Percentiles rank a stretch among this genome's conserved stretches.
These are phyloP conservation scores for Pinctada fucata DNA, from an alignment of 2,888 invertebrate genomes.

Conservation along the genomic window DNA sequence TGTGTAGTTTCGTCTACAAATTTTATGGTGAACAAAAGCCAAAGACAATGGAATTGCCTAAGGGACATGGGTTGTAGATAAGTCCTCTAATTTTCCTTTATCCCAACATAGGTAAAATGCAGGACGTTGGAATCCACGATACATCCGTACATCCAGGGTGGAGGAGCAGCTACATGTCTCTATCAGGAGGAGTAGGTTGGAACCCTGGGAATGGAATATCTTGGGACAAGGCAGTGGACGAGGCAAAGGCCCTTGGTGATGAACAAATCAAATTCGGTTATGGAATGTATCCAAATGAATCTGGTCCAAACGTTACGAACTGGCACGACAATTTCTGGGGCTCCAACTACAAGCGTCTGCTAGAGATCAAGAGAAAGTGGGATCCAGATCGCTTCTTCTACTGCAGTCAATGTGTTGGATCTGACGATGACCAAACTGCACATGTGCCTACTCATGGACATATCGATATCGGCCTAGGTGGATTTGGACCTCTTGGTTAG, in stretches of 20 bases:
- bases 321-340: constrained; percentile 64
- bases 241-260: constrained; percentile 11
- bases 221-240: constrained; percentile 6
- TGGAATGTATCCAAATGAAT: constrained; percentile 59
- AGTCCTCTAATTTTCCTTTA: too few relatives aligned
- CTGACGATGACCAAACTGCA: constrained; percentile 28
- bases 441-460: background rate
- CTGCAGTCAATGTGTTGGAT: constrained; percentile 62
- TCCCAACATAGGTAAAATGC: constrained; percentile 28
- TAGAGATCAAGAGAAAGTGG: constrained; percentile 53
- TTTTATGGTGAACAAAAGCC: background rate
- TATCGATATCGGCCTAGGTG: too few relatives aligned
- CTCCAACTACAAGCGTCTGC: constrained; percentile 50
- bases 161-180: constrained; percentile 34
- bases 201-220: background rate
- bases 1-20: background rate
- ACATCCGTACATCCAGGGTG: constrained; percentile 46
- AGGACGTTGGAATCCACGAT: constrained; percentile 18
- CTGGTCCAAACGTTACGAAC: constrained; percentile 48
- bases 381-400: constrained; percentile 59
- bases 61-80: too few relatives aligned
- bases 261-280: constrained; percentile 43
- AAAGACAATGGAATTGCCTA: background rate
- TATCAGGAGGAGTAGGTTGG: constrained; percentile 33
- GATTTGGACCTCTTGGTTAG: too few relatives aligned